A percentile compares a stretch with the other conserved stretches of the same genome.
These are phyloP conservation scores for Xanthia togata DNA, from an alignment of 2,888 invertebrate genomes.

Conservation along the genomic window DNA sequence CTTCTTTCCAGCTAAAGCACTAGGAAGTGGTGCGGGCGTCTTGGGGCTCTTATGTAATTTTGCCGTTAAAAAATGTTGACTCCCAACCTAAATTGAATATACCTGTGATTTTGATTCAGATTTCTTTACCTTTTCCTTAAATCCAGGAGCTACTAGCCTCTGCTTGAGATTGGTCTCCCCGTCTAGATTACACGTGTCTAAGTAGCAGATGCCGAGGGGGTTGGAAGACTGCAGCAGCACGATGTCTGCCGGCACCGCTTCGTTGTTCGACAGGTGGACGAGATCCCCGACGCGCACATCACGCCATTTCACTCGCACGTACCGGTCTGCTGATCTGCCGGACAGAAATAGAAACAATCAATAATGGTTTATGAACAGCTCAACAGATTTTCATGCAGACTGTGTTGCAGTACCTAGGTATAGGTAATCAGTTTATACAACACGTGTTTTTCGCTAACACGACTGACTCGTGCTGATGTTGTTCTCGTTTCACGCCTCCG, in stretches of 20 bases:
- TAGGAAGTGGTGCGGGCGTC: neutral
- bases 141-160: conserved; percentile 95
- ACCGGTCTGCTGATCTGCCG: conserved; percentile 94
- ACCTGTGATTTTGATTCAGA: neutral
- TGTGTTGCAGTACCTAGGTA: conserved; percentile 17
- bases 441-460: conserved; percentile 10
- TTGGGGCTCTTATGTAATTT: neutral
- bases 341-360: conserved; percentile 65
- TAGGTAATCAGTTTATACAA: conserved; percentile 26
- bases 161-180: conserved; percentile 99
- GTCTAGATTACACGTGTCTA: conserved; percentile 99
- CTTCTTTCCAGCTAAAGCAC: neutral
- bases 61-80: neutral
- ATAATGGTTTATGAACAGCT: conserved; percentile 59
- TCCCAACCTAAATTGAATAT: neutral
- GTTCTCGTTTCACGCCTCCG: conserved; percentile 13
- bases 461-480: conserved; percentile 1
- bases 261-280: conserved; percentile 98
- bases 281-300: conserved; percentile 98
- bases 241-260: conserved; percentile 98
- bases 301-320: conserved; percentile 96
- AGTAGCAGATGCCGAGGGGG: conserved; percentile 96
- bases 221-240: conserved; percentile 97
- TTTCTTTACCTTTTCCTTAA: conserved; percentile 92
- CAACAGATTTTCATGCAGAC: conserved; percentile 47